These are phyloP conservation scores for Delichon dasypus DNA, from an alignment of 2,797 vertebrate species.

Conservation along the genomic window DNA sequence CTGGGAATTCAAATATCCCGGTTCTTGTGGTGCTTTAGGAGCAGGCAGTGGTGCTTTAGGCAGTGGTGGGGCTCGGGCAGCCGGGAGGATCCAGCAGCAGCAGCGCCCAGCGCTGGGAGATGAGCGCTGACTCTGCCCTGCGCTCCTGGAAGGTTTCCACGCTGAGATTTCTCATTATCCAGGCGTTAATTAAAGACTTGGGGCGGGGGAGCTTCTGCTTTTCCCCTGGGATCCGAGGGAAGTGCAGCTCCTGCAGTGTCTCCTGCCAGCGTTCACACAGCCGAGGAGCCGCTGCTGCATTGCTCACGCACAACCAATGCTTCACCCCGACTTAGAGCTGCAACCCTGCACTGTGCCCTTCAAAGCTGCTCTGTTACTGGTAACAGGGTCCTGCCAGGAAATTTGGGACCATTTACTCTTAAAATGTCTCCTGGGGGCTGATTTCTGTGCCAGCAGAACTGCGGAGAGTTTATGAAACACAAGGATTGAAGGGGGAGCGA, in stretches of 20 bases:
- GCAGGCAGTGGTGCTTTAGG: too few species aligned
- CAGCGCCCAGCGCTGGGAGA: not conserved
- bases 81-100: not conserved
- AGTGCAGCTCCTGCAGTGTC: not conserved
- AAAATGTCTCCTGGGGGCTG: not conserved
- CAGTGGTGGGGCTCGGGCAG: not conserved
- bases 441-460: not conserved
- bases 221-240: not conserved
- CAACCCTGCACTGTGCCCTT: not conserved
- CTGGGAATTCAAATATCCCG: not conserved
- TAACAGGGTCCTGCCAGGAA: not conserved
- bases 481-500: not conserved
- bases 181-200: not conserved
- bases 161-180: not conserved
- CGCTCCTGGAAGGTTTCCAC: not conserved
- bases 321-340: not conserved
- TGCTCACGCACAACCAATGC: fast-evolving
- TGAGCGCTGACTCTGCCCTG: not conserved
- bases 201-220: not conserved
- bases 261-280: not conserved
- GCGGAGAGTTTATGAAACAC: not conserved
- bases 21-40: fast-evolving
- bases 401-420: not conserved
- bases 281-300: fast-evolving
- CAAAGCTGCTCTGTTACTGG: not conserved